These are phyloP conservation scores for Sturnus vulgaris DNA, from an alignment of 2,113 vertebrate species.

Conservation along the genomic window DNA sequence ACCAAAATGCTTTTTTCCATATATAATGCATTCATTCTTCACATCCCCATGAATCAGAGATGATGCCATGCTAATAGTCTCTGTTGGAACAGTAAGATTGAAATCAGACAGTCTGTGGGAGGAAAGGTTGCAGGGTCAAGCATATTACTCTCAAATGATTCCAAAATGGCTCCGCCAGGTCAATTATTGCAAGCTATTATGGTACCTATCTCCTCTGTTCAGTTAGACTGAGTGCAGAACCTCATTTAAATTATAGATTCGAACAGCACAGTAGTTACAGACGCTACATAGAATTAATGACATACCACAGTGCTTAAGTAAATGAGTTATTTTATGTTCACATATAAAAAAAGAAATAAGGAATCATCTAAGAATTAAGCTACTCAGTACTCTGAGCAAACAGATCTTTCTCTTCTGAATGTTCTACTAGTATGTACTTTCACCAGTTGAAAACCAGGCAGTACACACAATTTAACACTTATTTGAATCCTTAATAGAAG, in stretches of 20 bases:
- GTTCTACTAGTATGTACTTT: neutral
- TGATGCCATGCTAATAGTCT: neutral
- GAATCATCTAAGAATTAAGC: neutral
- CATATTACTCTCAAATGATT: constrained; percentile 21
- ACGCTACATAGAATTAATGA: neutral
- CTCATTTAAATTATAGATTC: neutral
- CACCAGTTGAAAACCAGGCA: neutral
- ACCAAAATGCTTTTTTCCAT: neutral
- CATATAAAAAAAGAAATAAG: neutral
- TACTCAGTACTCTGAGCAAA: neutral
- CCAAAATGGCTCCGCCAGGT: neutral
- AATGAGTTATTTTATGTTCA: neutral
- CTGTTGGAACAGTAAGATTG: neutral
- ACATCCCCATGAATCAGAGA: neutral
- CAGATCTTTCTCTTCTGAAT: neutral
- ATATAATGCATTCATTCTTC: neutral
- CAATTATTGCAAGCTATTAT: constrained; percentile 7
- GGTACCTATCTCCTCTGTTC: neutral
- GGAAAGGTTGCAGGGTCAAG: constrained; percentile 33
- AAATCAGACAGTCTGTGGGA: constrained; percentile 13
- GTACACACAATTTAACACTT: neutral
- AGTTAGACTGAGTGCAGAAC: neutral
- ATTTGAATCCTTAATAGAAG: neutral
- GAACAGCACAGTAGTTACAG: neutral
- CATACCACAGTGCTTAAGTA: neutral